Percentiles rank a stretch among this genome's conserved stretches.
Conservation (phyloP, 2,797 vertebrate genomes). For the Mycteria americana region DNA sequence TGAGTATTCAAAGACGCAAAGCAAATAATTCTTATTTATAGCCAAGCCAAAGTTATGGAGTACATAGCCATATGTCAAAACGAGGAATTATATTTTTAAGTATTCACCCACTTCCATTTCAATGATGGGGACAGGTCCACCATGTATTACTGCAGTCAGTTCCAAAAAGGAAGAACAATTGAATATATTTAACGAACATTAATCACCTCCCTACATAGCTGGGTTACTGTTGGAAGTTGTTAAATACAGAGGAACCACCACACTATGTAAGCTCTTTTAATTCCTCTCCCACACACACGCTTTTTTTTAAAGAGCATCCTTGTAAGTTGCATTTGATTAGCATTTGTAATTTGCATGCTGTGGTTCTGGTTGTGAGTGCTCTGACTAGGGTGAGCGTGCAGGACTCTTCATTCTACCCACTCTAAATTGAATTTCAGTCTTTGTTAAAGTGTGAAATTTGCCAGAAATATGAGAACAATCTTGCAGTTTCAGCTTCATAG, state of each 20-base stretch:
- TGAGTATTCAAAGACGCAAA: background rate
- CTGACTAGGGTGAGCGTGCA: background rate
- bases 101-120: background rate
- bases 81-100: background rate
- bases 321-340: background rate
- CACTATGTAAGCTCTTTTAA: background rate
- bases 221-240: background rate
- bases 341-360: background rate
- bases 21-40: background rate
- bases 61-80: background rate
- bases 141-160: background rate
- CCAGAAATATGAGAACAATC: accelerated
- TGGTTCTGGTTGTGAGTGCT: background rate
- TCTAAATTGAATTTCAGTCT: background rate
- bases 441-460: background rate
- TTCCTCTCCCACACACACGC: accelerated
- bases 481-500: background rate
- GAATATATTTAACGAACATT: background rate
- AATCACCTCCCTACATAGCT: background rate
- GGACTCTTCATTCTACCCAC: background rate
- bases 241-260: background rate
- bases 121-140: background rate
- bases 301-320: background rate
- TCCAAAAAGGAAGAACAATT: background rate
- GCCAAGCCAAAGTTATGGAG: background rate